These are phyloP conservation scores for Heliangelus exortis DNA, from an alignment of 2,797 vertebrate species.

Conservation along the genomic window DNA sequence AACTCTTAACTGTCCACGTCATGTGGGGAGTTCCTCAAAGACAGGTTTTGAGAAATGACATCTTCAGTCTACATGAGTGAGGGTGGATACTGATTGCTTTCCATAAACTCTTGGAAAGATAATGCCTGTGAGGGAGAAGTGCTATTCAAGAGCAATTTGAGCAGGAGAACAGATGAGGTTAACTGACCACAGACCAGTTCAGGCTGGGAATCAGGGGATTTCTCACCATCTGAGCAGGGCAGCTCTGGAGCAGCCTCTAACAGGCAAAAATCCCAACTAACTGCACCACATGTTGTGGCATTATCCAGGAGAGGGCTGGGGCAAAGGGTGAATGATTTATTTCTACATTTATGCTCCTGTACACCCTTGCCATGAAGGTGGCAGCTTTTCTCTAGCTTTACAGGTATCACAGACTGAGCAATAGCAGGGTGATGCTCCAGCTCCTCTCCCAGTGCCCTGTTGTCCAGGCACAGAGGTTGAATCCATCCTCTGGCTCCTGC, in stretches of 20 bases:
- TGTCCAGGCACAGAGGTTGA: neutral
- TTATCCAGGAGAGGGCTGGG: neutral
- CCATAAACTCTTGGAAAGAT: neutral
- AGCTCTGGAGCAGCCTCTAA: neutral
- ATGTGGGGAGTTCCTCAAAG: neutral
- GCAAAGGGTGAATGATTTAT: neutral
- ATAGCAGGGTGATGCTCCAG: fast-evolving
- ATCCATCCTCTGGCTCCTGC: neutral
- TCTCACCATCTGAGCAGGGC: neutral
- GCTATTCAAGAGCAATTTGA: neutral
- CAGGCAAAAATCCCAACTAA: neutral
- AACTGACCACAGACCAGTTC: neutral
- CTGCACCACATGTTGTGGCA: neutral
- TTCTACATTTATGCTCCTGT: neutral
- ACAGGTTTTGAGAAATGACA: neutral
- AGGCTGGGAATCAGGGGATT: neutral
- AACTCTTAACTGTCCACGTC: neutral
- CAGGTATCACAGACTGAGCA: neutral
- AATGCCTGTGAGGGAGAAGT: neutral
- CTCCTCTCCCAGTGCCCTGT: neutral
- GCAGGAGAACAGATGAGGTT: neutral
- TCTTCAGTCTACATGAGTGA: neutral
- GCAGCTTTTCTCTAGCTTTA: neutral
- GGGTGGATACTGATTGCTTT: neutral
- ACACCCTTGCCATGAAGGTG: neutral